Evolutionary conservation across 2,888 invertebrate species (phyloP).

Genomic region (Catocala nupta): DNA sequence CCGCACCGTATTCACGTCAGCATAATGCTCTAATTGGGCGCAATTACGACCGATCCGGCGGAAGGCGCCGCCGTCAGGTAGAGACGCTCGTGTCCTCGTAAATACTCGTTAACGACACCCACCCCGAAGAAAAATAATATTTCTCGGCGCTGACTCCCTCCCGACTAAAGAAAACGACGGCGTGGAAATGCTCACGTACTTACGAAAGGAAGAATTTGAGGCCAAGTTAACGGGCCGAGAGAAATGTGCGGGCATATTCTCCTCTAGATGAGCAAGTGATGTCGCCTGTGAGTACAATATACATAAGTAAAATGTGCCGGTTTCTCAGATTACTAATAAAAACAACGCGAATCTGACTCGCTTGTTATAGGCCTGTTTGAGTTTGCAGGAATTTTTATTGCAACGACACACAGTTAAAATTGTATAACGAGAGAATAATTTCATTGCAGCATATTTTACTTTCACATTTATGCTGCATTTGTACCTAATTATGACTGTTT

Average conservation of each 20-base stretch:
- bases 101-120: constrained; percentile 84
- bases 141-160: constrained; percentile 77
- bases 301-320: constrained; percentile 45
- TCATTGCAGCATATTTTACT: constrained; percentile 18
- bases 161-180: constrained; percentile 71
- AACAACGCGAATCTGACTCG: constrained; percentile 5
- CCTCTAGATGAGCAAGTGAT: constrained; percentile 68
- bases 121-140: constrained; percentile 82
- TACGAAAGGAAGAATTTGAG: constrained; percentile 73
- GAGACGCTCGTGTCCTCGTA: constrained; percentile 81
- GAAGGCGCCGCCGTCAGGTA: constrained; percentile 83
- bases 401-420: constrained; percentile 3
- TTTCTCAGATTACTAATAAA: constrained; percentile 15
- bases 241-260: constrained; percentile 70
- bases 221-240: constrained; percentile 72
- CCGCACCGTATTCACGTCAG: constrained; percentile 85
- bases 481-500: no score
- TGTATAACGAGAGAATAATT: constrained; percentile 3
- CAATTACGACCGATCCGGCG: constrained; percentile 83
- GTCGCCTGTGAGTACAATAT: constrained; percentile 62
- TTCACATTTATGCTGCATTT: not conserved
- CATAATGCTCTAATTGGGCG: constrained; percentile 86
- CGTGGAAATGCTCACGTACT: constrained; percentile 78
- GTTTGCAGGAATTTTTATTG: constrained; percentile 6
- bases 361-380: not conserved